Base-by-base conservation (phyloP, 2,888 invertebrate species). In the Azorinus chamasolen region DNA sequence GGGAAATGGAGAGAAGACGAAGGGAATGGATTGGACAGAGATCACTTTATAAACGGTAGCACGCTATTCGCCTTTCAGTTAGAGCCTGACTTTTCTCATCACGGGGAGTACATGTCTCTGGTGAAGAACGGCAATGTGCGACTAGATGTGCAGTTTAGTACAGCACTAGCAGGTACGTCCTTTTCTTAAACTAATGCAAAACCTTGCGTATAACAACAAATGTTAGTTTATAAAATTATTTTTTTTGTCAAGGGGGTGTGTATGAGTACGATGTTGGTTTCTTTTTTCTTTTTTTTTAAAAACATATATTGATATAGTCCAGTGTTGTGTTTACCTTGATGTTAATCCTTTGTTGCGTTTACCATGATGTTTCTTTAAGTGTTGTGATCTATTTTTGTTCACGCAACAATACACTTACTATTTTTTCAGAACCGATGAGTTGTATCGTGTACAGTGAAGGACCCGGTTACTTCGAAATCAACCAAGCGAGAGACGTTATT, bases 341-440 rank as follows among this genome's bases (percentile, higher is more conserved):
- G n/a, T n/a, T n/a, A n/a, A n/a, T n/a, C n/a, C n/a, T n/a, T n/a
- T n/a, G n/a, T n/a, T n/a, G n/a, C n/a, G n/a, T n/a, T n/a, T n/a
- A n/a, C n/a, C n/a, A n/a, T n/a, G n/a, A n/a, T n/a, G n/a, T n/a
- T n/a, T n/a, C n/a, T n/a, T n/a, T n/a, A n/a, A n/a, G n/a, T n/a
- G n/a, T n/a, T n/a, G n/a, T n/a, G n/a, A n/a, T n/a, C n/a, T n/a
- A n/a, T n/a, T n/a, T n/a, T n/a, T n/a, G n/a, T n/a, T n/a, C n/a
- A n/a, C n/a, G n/a, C n/a, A 53, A 64, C 25, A 41, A 27, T 25
- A 25, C 45, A 12, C 48, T 43, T 45, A 59, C 48, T 70, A 53
- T 68, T 24, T 59, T n/a, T n/a, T n/a, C n/a, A 78, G 72, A 72
- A 50, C 64, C 78, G 1, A 64, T 73, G 57, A 78, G 73, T 45